A percentile compares a stretch with the other conserved stretches of the same genome.
Conservation (phyloP, 2,888 invertebrate genomes). For the Cerceris ruficornis region DNA sequence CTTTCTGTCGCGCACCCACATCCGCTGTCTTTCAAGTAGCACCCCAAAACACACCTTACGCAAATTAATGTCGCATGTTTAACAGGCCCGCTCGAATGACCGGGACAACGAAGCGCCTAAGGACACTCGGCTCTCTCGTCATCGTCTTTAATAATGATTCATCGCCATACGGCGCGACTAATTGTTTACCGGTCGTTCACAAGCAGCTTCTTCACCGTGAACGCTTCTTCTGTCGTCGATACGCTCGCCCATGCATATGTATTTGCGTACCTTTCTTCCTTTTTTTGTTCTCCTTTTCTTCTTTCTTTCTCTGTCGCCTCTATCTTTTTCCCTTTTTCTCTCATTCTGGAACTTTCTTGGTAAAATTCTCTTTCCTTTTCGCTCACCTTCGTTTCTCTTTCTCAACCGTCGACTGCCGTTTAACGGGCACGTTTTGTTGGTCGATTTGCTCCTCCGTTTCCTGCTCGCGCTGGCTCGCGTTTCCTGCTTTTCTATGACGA, state of each 20-base stretch:
- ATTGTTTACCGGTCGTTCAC: constrained; percentile 69
- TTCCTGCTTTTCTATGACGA: constrained; percentile 6
- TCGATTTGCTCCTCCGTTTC: constrained; percentile 42
- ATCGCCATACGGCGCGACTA: constrained; percentile 70
- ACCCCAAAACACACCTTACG: constrained; percentile 74
- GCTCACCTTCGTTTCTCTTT: not conserved
- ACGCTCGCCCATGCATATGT: constrained; percentile 49
- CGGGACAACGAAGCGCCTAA: constrained; percentile 55
- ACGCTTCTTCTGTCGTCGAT: constrained; percentile 54
- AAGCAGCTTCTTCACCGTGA: constrained; percentile 53
- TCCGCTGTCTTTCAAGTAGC: constrained; percentile 70
- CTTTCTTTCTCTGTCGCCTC: constrained; percentile 23
- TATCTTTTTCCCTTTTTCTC: constrained; percentile 23
- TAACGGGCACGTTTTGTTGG: constrained; percentile 29
- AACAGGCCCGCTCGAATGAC: constrained; percentile 57
- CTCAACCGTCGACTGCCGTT: constrained; percentile 18
- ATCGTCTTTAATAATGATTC: constrained; percentile 70
- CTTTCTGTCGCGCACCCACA: constrained; percentile 72
- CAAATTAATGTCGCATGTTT: constrained; percentile 71
- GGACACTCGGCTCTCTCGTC: constrained; percentile 57
- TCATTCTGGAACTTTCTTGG: not conserved
- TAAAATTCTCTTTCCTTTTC: not conserved
- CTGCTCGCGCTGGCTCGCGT: constrained; percentile 12
- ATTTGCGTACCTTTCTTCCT: constrained; percentile 49
- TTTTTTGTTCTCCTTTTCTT: constrained; percentile 24